A percentile compares a stretch with the other conserved stretches of the same genome.
phyloP scores from a whole-genome alignment of 2,113 vertebrate genomes.

The Pluvialis apricaria region DNA sequence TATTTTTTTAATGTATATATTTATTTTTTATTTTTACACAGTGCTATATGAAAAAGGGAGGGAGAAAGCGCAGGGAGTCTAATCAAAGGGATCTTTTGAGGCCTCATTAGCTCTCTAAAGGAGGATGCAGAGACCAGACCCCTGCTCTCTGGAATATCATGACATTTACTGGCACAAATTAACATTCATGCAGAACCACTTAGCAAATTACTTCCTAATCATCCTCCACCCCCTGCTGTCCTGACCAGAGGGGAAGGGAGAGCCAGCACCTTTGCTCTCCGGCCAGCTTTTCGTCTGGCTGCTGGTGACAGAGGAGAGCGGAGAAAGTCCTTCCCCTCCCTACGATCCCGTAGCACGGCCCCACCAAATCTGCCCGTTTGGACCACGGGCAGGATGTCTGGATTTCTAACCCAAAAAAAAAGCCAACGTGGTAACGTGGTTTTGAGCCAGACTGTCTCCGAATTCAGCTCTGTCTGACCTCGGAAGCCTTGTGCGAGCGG shows the following conservation, averaged over 20 bases:
- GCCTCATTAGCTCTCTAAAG: neutral
- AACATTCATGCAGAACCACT: neutral
- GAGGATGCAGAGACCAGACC: neutral
- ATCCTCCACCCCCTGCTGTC: neutral
- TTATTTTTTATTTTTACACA: neutral
- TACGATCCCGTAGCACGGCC: accelerated
- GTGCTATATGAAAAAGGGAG: neutral
- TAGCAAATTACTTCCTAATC: conserved; percentile 1
- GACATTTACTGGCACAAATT: conserved; percentile 24
- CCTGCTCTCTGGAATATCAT: neutral
- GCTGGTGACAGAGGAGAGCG: neutral
- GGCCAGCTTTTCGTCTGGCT: neutral
- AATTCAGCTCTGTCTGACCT: neutral
- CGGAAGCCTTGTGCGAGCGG: neutral
- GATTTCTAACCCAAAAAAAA: neutral
- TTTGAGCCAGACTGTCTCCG: neutral
- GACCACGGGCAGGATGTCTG: neutral
- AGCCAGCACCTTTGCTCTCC: neutral
- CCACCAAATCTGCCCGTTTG: neutral
- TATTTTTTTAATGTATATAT: too few species aligned
- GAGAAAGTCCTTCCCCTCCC: neutral
- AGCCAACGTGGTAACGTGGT: accelerated
- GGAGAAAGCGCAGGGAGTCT: neutral
- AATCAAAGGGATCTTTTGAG: neutral
- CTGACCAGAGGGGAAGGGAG: neutral